These are phyloP conservation scores for Heterotilapia buettikoferi DNA, from an alignment of 2,113 vertebrate genomes.

Conservation along the genomic window DNA sequence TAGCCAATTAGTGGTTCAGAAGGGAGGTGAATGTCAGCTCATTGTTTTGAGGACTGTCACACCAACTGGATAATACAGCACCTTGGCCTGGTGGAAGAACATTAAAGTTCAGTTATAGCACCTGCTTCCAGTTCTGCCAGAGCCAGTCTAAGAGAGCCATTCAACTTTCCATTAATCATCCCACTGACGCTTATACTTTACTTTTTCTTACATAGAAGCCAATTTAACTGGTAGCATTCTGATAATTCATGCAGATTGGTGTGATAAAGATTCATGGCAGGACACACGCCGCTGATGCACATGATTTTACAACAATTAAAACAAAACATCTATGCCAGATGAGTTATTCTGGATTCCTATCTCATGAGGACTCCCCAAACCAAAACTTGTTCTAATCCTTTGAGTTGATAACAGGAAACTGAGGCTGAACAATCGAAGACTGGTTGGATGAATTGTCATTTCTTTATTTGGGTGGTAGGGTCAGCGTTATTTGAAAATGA, in stretches of 20 bases:
- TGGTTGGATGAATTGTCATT: background rate
- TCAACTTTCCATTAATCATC: background rate
- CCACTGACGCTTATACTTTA: background rate
- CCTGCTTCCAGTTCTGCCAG: background rate
- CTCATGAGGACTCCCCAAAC: background rate
- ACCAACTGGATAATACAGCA: constrained; percentile 18
- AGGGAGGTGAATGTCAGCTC: constrained; percentile 34
- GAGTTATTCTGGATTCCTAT: background rate
- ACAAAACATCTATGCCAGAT: background rate
- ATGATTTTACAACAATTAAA: background rate
- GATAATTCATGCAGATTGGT: background rate
- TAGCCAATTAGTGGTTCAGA: constrained; percentile 50
- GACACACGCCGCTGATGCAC: background rate
- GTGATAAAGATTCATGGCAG: background rate
- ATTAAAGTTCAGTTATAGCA: background rate
- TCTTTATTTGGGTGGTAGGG: background rate
- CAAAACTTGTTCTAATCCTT: background rate
- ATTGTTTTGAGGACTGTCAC: constrained; percentile 40
- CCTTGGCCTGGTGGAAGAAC: background rate
- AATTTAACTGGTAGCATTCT: background rate
- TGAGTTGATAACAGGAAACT: background rate
- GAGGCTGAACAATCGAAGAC: background rate
- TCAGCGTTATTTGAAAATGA: background rate
- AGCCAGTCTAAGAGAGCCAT: background rate
- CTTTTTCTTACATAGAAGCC: background rate